Percentiles rank a stretch among this genome's conserved stretches.
Evolutionary conservation across 2,888 invertebrate genomes (phyloP).

Genomic region (Elmis aenea): DNA sequence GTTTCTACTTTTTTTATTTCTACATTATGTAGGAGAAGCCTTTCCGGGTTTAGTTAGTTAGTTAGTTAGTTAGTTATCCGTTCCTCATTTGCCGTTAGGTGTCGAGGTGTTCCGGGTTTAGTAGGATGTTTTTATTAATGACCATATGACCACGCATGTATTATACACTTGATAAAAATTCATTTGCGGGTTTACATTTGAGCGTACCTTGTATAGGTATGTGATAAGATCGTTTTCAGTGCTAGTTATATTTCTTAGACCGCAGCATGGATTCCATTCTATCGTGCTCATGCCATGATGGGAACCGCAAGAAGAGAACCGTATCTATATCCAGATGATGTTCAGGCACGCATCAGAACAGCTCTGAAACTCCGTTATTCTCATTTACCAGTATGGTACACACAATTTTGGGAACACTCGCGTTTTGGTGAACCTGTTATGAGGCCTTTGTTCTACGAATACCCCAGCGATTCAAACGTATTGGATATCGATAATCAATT

Average conservation of each 20-base stretch:
- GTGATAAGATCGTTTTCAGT: no score
- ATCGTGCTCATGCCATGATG: constrained; percentile 89
- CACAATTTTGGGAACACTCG: constrained; percentile 83
- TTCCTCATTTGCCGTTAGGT: no score
- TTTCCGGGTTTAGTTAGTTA: no score
- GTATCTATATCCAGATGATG: constrained; percentile 77
- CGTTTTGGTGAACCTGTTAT: constrained; percentile 79
- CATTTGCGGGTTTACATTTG: no score
- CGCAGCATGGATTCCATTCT: constrained; percentile 79
- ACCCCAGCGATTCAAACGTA: constrained; percentile 69
- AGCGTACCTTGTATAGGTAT: no score
- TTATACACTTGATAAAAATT: no score
- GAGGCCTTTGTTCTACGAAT: constrained; percentile 83
- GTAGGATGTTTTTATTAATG: no score
- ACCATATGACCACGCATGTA: no score
- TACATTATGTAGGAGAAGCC: no score
- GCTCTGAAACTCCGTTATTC: constrained; percentile 75
- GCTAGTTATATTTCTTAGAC: constrained; percentile 7
- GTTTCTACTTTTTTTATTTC: no score
- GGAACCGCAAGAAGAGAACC: constrained; percentile 92
- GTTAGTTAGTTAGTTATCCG: no score
- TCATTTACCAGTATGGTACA: constrained; percentile 84
- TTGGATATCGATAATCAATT: constrained; percentile 78
- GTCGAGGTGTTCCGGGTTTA: no score
- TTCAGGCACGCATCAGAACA: constrained; percentile 49